A percentile compares a stretch with the other conserved stretches of the same genome.
Evolutionary conservation across 2,797 vertebrate genomes (phyloP).

Genomic region (Hydrophis major): DNA sequence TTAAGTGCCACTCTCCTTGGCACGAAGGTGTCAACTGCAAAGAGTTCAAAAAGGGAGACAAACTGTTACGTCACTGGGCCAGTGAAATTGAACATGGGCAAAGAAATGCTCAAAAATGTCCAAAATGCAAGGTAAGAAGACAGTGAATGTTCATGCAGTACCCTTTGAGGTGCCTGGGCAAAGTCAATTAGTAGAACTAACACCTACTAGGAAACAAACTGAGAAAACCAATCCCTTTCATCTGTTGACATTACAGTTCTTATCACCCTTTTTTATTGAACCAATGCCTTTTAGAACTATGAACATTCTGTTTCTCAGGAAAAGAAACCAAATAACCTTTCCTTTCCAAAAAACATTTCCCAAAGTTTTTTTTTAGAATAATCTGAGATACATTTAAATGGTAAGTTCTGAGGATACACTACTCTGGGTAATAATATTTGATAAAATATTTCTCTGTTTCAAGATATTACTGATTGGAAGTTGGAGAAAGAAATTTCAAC

Average conservation of each 20-base stretch:
- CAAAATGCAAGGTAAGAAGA: constrained; percentile 89
- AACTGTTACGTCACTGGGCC: constrained; percentile 92
- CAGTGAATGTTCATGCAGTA: neutral
- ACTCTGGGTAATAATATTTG: neutral
- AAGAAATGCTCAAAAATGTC: constrained; percentile 98
- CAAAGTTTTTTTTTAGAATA: neutral
- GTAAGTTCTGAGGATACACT: neutral
- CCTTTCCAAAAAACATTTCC: neutral
- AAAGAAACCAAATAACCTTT: neutral
- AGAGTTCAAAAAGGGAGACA: constrained; percentile 96
- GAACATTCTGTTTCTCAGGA: neutral
- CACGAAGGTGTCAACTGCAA: constrained; percentile 94
- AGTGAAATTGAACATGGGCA: constrained; percentile 94
- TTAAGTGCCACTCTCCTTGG: constrained; percentile 98
- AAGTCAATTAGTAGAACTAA: neutral
- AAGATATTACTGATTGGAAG: neutral
- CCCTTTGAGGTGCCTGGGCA: neutral
- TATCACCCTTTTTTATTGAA: neutral
- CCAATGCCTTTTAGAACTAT: neutral
- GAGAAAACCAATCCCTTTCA: constrained; percentile 7
- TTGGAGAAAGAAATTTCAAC: neutral
- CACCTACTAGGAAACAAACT: neutral
- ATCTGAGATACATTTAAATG: neutral
- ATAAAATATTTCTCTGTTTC: neutral
- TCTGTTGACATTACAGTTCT: constrained; percentile 9